Evolutionary conservation across 2,113 vertebrate species (phyloP).

Genomic region (Galeopterus variegatus): DNA sequence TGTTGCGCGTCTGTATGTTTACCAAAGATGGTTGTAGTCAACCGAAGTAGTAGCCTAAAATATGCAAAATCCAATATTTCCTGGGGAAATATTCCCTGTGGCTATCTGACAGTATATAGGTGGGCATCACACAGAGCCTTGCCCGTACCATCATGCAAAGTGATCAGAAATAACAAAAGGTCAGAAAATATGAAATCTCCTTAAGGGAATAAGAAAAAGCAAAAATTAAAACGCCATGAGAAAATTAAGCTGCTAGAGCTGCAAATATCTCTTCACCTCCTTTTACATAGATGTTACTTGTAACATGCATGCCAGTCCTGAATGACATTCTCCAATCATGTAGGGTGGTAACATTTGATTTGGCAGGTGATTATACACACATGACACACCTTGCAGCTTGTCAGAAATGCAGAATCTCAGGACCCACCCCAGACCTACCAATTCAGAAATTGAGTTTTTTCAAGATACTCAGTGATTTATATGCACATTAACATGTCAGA

Average conservation of each 20-base stretch:
- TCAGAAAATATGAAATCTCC: neutral
- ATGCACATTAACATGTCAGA: constrained; percentile 26
- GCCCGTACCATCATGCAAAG: neutral
- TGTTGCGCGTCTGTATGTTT: neutral
- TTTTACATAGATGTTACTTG: neutral
- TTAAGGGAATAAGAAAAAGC: constrained; percentile 8
- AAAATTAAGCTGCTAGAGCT: neutral
- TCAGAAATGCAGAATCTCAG: constrained; percentile 8
- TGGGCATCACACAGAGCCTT: neutral
- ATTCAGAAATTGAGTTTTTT: constrained; percentile 19
- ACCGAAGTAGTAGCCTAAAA: neutral
- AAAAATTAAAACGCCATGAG: constrained; percentile 18
- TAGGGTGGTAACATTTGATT: neutral
- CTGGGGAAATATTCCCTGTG: neutral
- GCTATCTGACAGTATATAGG: neutral
- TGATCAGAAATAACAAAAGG: neutral
- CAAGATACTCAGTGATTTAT: neutral
- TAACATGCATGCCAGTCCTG: neutral
- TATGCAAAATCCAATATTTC: neutral
- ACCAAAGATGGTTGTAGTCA: neutral
- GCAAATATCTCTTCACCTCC: neutral
- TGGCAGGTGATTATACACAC: neutral
- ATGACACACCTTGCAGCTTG: neutral
- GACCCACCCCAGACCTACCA: neutral
- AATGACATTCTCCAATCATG: neutral